phyloP scores from a whole-genome alignment of 1,140 invertebrate species.

The Drosophila simulans region DNA sequence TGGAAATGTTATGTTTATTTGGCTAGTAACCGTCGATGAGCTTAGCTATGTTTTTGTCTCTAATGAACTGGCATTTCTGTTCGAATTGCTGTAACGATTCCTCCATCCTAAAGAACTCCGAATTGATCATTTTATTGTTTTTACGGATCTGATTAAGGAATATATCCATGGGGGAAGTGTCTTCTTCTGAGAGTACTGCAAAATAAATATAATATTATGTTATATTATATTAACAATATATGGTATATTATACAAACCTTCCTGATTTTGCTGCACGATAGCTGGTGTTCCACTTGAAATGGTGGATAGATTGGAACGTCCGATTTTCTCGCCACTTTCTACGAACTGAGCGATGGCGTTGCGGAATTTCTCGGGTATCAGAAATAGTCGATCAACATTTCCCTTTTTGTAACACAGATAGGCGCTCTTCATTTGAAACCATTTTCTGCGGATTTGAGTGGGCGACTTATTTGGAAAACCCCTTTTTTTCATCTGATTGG shows the following conservation, averaged over 20 bases:
- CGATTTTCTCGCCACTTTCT: constrained; percentile 58
- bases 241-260: constrained; percentile 11
- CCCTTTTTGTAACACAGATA: constrained; percentile 79
- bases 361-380: constrained; percentile 71
- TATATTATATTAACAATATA: not conserved
- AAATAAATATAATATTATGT: not conserved
- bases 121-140: constrained; percentile 61
- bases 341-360: constrained; percentile 74
- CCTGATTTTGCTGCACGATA: not conserved
- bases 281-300: constrained; percentile 26
- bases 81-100: constrained; percentile 59
- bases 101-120: constrained; percentile 58
- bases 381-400: constrained; percentile 64
- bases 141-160: constrained; percentile 55
- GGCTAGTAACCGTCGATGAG: constrained; percentile 4
- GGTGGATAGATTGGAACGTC: constrained; percentile 24
- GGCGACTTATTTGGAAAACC: constrained; percentile 77
- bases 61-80: constrained; percentile 64
- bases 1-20: not conserved
- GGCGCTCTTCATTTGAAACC: constrained; percentile 81
- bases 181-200: constrained; percentile 2
- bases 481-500: constrained; percentile 70
- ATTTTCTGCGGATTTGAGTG: constrained; percentile 72
- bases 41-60: constrained; percentile 62
- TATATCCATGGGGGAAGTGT: constrained; percentile 29